Conservation (phyloP, 1,140 invertebrate genomes). For the Pseudomyrmex flavicornis region DNA sequence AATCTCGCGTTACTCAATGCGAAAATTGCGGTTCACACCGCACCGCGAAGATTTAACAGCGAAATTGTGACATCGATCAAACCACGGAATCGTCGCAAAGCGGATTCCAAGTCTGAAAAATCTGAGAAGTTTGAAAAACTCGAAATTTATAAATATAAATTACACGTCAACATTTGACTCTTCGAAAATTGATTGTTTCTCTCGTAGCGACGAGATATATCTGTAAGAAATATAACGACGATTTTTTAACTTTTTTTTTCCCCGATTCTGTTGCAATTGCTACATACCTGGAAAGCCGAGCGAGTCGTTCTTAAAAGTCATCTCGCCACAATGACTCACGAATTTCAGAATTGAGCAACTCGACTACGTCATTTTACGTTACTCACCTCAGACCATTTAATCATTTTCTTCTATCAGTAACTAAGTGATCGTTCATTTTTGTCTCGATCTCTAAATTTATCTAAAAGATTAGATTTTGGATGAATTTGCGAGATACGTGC, state of each 20-base stretch:
- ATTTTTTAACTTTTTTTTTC: neutral
- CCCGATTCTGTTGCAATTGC: neutral
- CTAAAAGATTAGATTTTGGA: neutral
- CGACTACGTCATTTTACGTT: neutral
- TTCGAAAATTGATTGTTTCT: neutral
- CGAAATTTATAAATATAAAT: neutral
- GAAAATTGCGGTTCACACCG: conserved; percentile 1
- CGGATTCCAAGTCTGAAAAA: too few relatives aligned
- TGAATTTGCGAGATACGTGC: neutral
- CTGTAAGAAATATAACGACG: too few relatives aligned
- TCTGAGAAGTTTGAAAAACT: too few relatives aligned
- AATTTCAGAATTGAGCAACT: conserved; percentile 46
- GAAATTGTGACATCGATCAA: neutral
- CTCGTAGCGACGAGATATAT: too few relatives aligned
- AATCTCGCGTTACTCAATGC: neutral
- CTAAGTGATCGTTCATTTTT: neutral
- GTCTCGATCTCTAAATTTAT: neutral
- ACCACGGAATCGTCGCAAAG: neutral
- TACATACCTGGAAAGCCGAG: conserved; percentile 5
- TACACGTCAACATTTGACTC: too few relatives aligned
- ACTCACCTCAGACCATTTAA: conserved; percentile 41
- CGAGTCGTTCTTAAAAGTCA: conserved; percentile 37
- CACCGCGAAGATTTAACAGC: conserved; percentile 2
- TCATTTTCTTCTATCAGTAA: conserved; percentile 35
- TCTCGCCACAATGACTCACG: conserved; percentile 56